Base-by-base conservation (phyloP, 2,797 vertebrate genomes). In the Chromobotia macracanthus region DNA sequence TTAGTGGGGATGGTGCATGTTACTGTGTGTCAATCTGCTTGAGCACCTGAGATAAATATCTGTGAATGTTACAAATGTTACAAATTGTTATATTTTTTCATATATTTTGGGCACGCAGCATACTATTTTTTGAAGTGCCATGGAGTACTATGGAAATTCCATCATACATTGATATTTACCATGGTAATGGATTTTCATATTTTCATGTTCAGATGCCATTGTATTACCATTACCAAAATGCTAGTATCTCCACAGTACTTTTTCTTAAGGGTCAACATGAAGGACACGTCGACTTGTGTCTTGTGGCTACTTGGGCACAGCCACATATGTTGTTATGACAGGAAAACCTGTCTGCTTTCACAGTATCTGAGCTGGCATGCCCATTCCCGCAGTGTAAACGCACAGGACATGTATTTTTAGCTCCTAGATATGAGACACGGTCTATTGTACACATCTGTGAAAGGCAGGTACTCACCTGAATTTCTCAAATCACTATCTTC, bases 371-470 rank as follows among this genome's bases (percentile, higher is more conserved):
- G 44, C 65, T 44, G 19, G 25, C 28, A 3, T 51, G 44, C 10
- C 31, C 6, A 12, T 48, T 18, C 31, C 31, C 10, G 61, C 61
- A 6, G 55, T 13, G 55, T 21, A 71, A 63, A 78, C 41, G 46
- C 56, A 63, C 18, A 71, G 67, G 56, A 55, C 21, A 58, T 51
- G 28, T 64, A 71, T 78, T 71, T 78, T 71, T 78, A 64, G 67
- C 58, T 61, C 58, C 35, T 58, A 71, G 76, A 64, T 51, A 64
- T 64, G 76, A 71, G 46, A 55, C 67, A 53, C 16, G 31, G 19
- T 70, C 19, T 15, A 15, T 31, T 38, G 55, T 70, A 51, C 75
- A 38, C 66, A 61, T 65, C 75, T 70, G 75, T 3, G 11, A 21
- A 16, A 58, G 1, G 44, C 44, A 77, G 23, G 64, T 75, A 55